Evolutionary conservation across 2,797 vertebrate species (phyloP).

Genomic region (Fundulus diaphanus): DNA sequence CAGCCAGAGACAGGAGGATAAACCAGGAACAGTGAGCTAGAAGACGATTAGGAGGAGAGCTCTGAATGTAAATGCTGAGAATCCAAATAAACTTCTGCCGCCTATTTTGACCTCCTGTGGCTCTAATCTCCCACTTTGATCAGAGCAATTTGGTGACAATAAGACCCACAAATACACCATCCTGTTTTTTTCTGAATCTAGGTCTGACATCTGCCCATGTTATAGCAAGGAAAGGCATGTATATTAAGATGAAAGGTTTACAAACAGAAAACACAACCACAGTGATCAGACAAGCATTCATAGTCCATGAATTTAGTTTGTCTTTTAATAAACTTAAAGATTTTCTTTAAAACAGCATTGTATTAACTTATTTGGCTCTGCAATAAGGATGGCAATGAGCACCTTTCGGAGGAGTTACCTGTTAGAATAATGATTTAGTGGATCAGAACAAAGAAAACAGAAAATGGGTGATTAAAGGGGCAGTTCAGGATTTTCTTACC

Average conservation of each 20-base stretch:
- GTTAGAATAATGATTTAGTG: neutral
- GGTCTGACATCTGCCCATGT: slow-evolving; percentile 47
- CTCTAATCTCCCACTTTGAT: slow-evolving; percentile 50
- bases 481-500: neutral
- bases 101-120: slow-evolving; percentile 31
- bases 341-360: neutral
- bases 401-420: neutral
- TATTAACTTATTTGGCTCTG: neutral
- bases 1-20: neutral
- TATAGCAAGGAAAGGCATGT: slow-evolving; percentile 30
- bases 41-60: slow-evolving; percentile 22
- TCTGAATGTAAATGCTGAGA: slow-evolving; percentile 45
- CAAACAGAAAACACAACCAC: neutral
- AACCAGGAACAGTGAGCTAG: slow-evolving; percentile 4
- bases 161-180: slow-evolving; percentile 36
- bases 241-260: neutral
- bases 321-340: neutral
- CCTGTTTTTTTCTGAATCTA: slow-evolving; percentile 58
- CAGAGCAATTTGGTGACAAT: slow-evolving; percentile 52
- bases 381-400: neutral
- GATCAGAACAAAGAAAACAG: neutral
- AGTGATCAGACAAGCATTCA: neutral
- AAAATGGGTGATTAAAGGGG: neutral
- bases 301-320: neutral
- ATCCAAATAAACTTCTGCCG: slow-evolving; percentile 50